Percentiles rank a stretch among this genome's conserved stretches.
These are phyloP conservation scores for Paedocypris sp. DNA, from an alignment of 2,113 vertebrate genomes.

Conservation along the genomic window DNA sequence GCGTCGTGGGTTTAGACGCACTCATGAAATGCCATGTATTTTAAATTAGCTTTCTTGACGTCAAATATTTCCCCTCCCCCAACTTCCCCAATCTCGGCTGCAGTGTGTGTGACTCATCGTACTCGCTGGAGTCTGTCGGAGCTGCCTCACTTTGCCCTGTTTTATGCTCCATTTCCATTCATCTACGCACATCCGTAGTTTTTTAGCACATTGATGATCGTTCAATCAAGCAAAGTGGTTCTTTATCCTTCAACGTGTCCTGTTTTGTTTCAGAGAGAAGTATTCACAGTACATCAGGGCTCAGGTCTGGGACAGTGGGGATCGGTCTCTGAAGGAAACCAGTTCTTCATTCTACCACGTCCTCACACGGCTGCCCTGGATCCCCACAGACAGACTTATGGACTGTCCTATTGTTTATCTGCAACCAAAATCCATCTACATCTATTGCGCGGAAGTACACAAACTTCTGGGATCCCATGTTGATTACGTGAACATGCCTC, in stretches of 20 bases:
- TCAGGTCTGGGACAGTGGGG: slow-evolving; percentile 49
- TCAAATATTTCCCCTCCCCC: not conserved
- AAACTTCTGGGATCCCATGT: slow-evolving; percentile 56
- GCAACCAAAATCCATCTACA: slow-evolving; percentile 48
- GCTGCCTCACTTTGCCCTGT: not conserved
- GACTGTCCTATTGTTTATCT: slow-evolving; percentile 34
- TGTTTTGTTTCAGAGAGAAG: slow-evolving; percentile 44
- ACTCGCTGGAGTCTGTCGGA: not conserved
- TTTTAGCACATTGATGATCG: not conserved
- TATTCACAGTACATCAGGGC: slow-evolving; percentile 60
- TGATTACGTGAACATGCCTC: slow-evolving; percentile 43
- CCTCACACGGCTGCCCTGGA: slow-evolving; percentile 53
- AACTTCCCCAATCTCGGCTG: no score
- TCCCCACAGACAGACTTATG: slow-evolving; percentile 44
- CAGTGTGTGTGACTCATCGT: not conserved
- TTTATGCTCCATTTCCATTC: slow-evolving; percentile 1
- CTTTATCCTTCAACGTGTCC: not conserved
- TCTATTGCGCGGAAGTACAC: slow-evolving; percentile 45
- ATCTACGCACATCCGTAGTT: not conserved
- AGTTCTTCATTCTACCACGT: slow-evolving; percentile 56
- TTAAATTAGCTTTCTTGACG: not conserved
- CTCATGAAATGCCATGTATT: not conserved
- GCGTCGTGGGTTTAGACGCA: not conserved
- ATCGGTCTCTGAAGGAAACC: slow-evolving; percentile 32
- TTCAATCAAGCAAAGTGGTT: not conserved